These are phyloP conservation scores for Chiloscyllium punctatum DNA, from an alignment of 2,797 vertebrate species.

Conservation along the genomic window DNA sequence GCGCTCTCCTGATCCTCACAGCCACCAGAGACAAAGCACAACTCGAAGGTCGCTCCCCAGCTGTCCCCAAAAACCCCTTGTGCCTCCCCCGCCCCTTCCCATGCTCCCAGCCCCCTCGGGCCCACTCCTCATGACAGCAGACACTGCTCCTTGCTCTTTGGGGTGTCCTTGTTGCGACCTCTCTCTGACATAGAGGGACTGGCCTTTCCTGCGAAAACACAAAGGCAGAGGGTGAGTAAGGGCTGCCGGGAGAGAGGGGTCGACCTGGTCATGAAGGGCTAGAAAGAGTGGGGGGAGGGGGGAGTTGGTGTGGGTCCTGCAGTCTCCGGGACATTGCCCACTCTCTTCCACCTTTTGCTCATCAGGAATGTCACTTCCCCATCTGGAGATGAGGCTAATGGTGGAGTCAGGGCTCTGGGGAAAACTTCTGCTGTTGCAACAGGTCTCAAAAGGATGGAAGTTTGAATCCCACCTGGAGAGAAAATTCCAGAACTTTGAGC, in stretches of 20 bases:
- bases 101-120: background rate
- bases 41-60: no score
- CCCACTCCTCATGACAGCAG: constrained; percentile 42
- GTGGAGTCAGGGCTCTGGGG: no score
- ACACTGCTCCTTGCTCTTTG: constrained; percentile 51
- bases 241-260: background rate
- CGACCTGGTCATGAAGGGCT: no score
- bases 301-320: no score
- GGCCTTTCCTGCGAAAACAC: constrained; percentile 45
- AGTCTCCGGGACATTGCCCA: background rate
- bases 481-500: background rate
- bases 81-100: background rate
- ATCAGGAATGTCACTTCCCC: background rate
- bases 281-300: no score
- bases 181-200: constrained; percentile 45
- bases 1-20: no score
- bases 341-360: no score
- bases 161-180: constrained; percentile 45
- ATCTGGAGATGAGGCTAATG: no score
- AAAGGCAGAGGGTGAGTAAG: background rate
- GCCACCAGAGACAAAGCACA: background rate
- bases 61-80: background rate
- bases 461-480: background rate
- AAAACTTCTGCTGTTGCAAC: background rate
- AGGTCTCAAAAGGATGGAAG: background rate